Evolutionary conservation across 2,888 invertebrate genomes (phyloP).

Genomic region (Meghimatium bilineatum): DNA sequence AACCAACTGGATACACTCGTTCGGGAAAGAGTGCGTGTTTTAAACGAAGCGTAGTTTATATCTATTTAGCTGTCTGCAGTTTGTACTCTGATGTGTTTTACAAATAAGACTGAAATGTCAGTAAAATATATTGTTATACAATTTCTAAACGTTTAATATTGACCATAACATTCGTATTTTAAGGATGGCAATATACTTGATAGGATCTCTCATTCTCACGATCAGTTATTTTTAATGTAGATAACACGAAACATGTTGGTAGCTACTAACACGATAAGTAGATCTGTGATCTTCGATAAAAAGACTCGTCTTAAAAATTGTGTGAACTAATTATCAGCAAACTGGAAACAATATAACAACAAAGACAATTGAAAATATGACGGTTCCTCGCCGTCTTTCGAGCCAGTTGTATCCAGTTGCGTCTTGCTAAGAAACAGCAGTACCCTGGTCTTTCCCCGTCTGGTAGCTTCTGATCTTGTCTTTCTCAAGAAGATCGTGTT

Average conservation of each 20-base stretch:
- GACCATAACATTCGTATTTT: background rate
- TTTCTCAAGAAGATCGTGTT: no score
- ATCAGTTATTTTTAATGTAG: no score
- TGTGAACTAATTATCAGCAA: background rate
- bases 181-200: background rate
- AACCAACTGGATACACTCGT: background rate
- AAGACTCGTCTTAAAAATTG: no score
- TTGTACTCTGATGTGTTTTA: background rate
- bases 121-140: background rate
- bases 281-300: no score
- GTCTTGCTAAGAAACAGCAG: no score
- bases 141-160: background rate
- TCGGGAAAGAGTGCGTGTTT: background rate
- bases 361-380: background rate
- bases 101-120: background rate
- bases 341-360: background rate
- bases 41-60: background rate
- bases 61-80: background rate
- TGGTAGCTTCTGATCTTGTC: no score
- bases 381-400: background rate
- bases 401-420: conserved; percentile 22
- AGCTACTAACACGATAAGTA: no score
- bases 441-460: no score
- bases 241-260: no score
- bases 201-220: no score